phyloP scores from a whole-genome alignment of 64 coral and sea anemone genomes.

The Pocillopora damicornis region DNA sequence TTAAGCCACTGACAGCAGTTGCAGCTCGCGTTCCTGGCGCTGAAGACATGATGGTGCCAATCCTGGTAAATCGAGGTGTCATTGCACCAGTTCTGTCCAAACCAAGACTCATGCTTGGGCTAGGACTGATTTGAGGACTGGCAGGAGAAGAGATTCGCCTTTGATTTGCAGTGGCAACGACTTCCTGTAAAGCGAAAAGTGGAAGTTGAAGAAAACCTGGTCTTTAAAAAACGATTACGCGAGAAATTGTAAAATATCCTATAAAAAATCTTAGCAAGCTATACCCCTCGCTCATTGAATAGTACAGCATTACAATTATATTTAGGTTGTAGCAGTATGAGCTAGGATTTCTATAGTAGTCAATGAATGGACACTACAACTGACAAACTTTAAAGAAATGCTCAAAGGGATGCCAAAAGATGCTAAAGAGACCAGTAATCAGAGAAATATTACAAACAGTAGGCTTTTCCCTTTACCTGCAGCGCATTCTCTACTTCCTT shows the following conservation, averaged over 20 bases:
- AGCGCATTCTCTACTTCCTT: conserved; percentile 92
- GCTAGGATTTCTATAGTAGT: no score
- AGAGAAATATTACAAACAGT: background rate
- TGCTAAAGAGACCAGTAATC: background rate
- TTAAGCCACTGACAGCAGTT: conserved; percentile 91
- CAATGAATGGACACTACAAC: no score
- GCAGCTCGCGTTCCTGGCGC: conserved; percentile 49
- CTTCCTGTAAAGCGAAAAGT: conserved; percentile 50
- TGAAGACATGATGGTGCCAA: conserved; percentile 75
- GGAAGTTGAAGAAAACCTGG: no score
- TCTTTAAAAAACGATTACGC: no score
- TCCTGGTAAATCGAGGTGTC: conserved; percentile 55
- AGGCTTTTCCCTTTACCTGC: conserved; percentile 42
- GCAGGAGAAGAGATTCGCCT: conserved; percentile 75
- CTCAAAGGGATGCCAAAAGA: background rate
- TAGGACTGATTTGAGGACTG: conserved; percentile 63
- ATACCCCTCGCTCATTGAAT: no score
- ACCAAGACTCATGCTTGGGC: conserved; percentile 59
- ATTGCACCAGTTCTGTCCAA: conserved; percentile 35
- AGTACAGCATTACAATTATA: no score
- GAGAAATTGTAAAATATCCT: no score
- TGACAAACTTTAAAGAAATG: background rate
- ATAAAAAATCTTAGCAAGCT: no score
- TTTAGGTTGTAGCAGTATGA: no score
- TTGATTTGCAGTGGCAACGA: conserved; percentile 83